Conservation (phyloP, 2,797 vertebrate genomes). For the Rhynchonycteris naso region DNA sequence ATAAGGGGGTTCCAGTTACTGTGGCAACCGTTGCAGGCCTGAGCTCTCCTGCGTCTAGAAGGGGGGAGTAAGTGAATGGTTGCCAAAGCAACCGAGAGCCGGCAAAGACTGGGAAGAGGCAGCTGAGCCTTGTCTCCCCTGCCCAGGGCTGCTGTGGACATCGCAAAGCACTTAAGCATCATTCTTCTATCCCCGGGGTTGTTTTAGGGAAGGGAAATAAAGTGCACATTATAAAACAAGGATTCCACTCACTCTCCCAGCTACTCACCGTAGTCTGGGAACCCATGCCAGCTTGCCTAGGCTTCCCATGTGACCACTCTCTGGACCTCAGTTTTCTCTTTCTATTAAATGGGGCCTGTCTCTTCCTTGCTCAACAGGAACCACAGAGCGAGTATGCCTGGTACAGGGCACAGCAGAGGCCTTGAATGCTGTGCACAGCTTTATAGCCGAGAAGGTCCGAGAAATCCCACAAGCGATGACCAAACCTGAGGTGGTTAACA, state of each 20-base stretch:
- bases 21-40: slow-evolving; percentile 78
- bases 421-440: slow-evolving; percentile 94
- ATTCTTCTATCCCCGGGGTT: slow-evolving; percentile 55
- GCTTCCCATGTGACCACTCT: background rate
- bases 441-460: slow-evolving; percentile 96
- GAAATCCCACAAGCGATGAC: slow-evolving; percentile 96
- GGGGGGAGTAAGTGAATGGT: slow-evolving; percentile 73
- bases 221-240: slow-evolving; percentile 59
- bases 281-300: background rate
- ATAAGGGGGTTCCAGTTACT: slow-evolving; percentile 83
- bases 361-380: slow-evolving; percentile 86
- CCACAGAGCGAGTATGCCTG: slow-evolving; percentile 95
- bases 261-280: background rate
- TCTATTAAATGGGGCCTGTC: slow-evolving; percentile 1
- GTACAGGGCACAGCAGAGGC: slow-evolving; percentile 96
- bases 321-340: background rate
- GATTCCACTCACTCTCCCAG: slow-evolving; percentile 56
- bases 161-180: slow-evolving; percentile 71
- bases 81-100: slow-evolving; percentile 77
- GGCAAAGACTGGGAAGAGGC: slow-evolving; percentile 75
- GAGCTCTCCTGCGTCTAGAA: slow-evolving; percentile 69
- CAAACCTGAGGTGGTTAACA: slow-evolving; percentile 94
- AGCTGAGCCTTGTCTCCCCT: slow-evolving; percentile 76
- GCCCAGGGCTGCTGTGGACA: slow-evolving; percentile 73
- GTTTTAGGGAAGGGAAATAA: slow-evolving; percentile 35